phyloP scores from a whole-genome alignment of 1,140 invertebrate species.

The Panagrolaimus sp. region DNA sequence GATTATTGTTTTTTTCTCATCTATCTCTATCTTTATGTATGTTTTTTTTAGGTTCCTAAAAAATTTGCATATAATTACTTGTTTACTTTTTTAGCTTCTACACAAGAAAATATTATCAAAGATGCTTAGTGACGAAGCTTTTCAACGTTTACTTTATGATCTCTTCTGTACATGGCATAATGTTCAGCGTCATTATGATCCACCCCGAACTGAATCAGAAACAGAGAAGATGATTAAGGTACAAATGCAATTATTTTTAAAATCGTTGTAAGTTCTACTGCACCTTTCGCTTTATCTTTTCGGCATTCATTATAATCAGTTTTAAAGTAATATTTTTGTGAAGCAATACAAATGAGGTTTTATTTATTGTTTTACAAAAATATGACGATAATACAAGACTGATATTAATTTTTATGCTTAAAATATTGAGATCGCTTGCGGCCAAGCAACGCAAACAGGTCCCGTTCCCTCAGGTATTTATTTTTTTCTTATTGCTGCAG shows the following conservation, averaged over 20 bases:
- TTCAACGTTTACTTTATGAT: constrained; percentile 55
- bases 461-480: neutral
- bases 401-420: constrained; percentile 4
- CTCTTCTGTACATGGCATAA: constrained; percentile 58
- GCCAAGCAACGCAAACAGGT: neutral
- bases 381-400: neutral
- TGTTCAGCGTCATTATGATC: constrained; percentile 56
- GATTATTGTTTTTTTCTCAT: too few species aligned
- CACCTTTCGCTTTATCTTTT: constrained; percentile 8
- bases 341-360: neutral
- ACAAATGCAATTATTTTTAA: constrained; percentile 16
- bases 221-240: constrained; percentile 56
- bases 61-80: too few species aligned
- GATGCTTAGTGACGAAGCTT: constrained; percentile 53
- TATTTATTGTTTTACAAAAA: neutral
- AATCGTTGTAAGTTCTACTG: constrained; percentile 8
- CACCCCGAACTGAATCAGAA: constrained; percentile 51
- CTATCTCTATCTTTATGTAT: too few species aligned
- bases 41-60: too few species aligned
- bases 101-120: too few species aligned
- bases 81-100: too few species aligned
- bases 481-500: neutral
- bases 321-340: neutral
- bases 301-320: neutral
- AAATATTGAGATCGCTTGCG: neutral